A percentile compares a stretch with the other conserved stretches of the same genome.
Evolutionary conservation across 2,113 vertebrate genomes (phyloP).

Genomic region (Rhynchopsitta pachyrhyncha): DNA sequence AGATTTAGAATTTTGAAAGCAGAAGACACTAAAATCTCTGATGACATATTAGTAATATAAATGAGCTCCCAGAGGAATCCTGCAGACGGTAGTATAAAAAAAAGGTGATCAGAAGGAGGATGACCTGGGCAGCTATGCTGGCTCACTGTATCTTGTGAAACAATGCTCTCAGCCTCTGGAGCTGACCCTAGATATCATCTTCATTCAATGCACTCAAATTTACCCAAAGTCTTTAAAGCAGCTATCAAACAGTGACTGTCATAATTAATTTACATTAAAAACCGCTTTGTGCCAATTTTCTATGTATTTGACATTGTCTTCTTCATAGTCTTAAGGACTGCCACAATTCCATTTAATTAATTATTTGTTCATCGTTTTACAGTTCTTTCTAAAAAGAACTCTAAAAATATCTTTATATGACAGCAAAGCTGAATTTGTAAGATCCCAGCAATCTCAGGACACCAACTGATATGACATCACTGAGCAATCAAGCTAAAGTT

Average conservation of each 20-base stretch:
- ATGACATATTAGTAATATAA: background rate
- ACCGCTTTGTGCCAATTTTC: background rate
- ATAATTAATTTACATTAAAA: background rate
- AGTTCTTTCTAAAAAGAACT: background rate
- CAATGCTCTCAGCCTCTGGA: background rate
- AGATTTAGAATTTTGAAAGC: background rate
- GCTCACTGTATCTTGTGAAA: background rate
- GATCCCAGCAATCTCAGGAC: background rate
- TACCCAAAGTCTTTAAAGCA: background rate
- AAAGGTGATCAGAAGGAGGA: background rate
- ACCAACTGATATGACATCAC: background rate
- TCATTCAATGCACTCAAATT: background rate
- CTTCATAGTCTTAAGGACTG: background rate
- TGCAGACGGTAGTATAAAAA: background rate
- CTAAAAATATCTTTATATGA: background rate
- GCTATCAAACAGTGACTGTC: background rate
- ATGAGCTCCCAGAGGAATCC: background rate
- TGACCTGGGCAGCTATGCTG: background rate
- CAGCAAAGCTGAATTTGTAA: background rate
- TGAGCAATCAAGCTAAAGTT: background rate
- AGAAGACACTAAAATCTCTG: background rate
- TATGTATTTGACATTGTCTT: background rate
- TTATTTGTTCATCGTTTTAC: background rate
- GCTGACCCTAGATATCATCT: background rate
- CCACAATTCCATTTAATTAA: background rate